Base-by-base conservation (phyloP, 2,888 invertebrate species). In the Sesia bembeciformis region DNA sequence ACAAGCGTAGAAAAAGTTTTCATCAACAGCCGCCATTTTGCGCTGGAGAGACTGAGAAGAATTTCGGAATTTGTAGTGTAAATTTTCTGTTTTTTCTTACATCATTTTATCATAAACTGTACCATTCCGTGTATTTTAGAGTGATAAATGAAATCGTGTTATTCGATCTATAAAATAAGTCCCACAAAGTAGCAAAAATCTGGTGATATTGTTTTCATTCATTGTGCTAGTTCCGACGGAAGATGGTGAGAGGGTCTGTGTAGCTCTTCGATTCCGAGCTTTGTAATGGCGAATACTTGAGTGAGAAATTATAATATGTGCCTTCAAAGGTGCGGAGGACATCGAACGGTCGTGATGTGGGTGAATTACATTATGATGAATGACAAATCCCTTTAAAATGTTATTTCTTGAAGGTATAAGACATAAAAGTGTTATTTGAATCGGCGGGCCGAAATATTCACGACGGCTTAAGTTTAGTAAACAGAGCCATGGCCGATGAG, bases 1-100 rank as follows among this genome's bases (percentile, higher is more conserved):
- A 95, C 95, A 95, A 95, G 95, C 95, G 94, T 95, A 95, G 94
- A 94, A 95, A 95, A 96, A 95, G 93, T 95, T 94, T 93, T 94
- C 94, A 95, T 95, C 95, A 95, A 94, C 94, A 95, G 95, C 95
- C 95, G 96, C 96, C 96, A 96, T 96, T 94, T 96, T 96, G 94
- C 93, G 93, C 93, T 93, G 93, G 91, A 91, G 91, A 91, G 93
- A 92, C 92, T 93, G 91, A 91, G 92, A 92, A 91, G 92, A 92
- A 93, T 92, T 93, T 93, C 91, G 91, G 91, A 92, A 91, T 92
- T 92, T 92, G 92, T 91, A 91, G 90, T 91, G 90, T 91, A 92
- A 92, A 91, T 92, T 91, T 91, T 90, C 91, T 91, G 88, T 90
- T 87, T 88, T 90, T 89, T 90, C 88, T 84, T 88, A 87, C 87